A percentile compares a stretch with the other conserved stretches of the same genome.
Conservation (phyloP, 2,797 vertebrate species). For the Aldrovandia affinis region DNA sequence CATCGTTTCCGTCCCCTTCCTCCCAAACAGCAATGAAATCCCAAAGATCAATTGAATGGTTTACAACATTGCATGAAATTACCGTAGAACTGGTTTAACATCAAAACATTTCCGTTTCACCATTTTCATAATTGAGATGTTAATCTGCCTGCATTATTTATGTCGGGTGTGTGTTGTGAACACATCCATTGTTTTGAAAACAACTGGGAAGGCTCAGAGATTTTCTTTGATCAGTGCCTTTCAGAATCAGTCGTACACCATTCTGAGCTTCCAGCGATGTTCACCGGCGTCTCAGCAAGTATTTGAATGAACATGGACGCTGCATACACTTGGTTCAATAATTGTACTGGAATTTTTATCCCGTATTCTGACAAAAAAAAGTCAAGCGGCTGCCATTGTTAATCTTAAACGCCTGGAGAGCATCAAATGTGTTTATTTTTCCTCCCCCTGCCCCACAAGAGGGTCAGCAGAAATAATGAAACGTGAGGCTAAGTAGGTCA, state of each 20-base stretch:
- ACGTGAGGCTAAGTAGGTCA: constrained; percentile 24
- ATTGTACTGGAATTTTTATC: constrained; percentile 71
- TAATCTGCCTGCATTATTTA: neutral
- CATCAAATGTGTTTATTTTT: constrained; percentile 27
- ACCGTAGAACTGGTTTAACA: neutral
- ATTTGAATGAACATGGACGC: constrained; percentile 46
- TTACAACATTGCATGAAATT: neutral
- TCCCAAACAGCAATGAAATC: neutral
- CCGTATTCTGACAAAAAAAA: constrained; percentile 3
- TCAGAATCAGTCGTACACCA: constrained; percentile 4
- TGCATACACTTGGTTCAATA: constrained; percentile 45
- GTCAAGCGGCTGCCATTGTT: constrained; percentile 30
- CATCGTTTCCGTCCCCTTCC: constrained; percentile 20
- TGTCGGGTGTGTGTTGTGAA: neutral
- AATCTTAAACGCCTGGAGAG: constrained; percentile 43
- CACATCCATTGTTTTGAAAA: neutral
- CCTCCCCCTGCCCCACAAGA: constrained; percentile 39
- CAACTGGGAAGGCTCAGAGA: neutral
- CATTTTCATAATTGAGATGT: neutral
- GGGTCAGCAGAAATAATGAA: constrained; percentile 32
- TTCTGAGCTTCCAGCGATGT: neutral
- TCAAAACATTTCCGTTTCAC: neutral
- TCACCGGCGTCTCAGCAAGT: neutral
- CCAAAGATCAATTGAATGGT: constrained; percentile 15
- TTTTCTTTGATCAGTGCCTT: constrained; percentile 7